Conservation (phyloP, 2,797 vertebrate genomes). For the Argya squamiceps region DNA sequence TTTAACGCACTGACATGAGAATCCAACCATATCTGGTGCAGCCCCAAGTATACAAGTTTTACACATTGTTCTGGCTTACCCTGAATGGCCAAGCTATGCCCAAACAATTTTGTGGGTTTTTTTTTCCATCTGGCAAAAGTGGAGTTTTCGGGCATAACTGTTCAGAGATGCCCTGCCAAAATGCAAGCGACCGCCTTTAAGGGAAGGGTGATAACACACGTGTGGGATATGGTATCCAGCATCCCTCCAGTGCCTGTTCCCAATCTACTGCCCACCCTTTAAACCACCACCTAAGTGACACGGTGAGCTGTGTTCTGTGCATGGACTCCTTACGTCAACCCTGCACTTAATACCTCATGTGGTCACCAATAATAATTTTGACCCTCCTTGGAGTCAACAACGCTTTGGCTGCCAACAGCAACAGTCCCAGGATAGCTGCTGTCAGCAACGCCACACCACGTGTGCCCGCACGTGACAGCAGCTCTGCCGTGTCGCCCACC, state of each 20-base stretch:
- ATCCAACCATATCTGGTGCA: neutral
- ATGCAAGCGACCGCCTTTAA: rapidly evolving
- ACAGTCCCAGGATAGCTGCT: neutral
- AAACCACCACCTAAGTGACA: neutral
- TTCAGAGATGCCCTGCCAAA: neutral
- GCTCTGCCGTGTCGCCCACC: neutral
- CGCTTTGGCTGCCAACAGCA: neutral
- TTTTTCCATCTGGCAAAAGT: neutral
- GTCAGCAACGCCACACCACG: neutral
- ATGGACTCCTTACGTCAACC: neutral
- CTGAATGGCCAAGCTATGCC: neutral
- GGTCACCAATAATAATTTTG: neutral
- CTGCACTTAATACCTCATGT: neutral
- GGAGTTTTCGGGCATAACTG: neutral
- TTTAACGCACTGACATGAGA: neutral
- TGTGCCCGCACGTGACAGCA: neutral
- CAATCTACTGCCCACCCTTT: neutral
- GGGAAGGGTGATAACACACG: rapidly evolving
- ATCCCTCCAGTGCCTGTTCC: neutral
- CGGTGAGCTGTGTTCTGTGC: neutral
- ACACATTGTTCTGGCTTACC: neutral
- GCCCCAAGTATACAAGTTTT: neutral
- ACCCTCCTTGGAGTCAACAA: neutral
- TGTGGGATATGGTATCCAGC: neutral
- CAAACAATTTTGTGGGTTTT: neutral